Evolutionary conservation across 2,888 invertebrate species (phyloP).

Genomic region (Eugnorisma glareosa): DNA sequence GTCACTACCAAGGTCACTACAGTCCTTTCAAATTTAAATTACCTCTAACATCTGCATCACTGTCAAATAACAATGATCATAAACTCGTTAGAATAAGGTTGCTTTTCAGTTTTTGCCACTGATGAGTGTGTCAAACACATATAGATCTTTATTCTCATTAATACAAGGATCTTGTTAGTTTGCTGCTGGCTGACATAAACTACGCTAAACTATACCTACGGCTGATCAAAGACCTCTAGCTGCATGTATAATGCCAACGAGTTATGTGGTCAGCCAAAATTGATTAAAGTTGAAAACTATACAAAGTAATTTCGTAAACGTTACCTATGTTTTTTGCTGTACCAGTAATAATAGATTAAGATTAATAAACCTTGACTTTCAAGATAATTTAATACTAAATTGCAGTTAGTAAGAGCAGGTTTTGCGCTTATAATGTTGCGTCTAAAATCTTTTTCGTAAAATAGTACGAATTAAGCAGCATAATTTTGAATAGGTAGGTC

Average conservation of each 20-base stretch:
- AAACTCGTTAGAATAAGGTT: neutral
- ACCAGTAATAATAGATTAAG: slow-evolving; percentile 12
- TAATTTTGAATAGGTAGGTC: neutral
- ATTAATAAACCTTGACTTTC: slow-evolving; percentile 42
- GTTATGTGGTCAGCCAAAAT: slow-evolving; percentile 25
- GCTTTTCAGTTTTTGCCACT: too few relatives aligned
- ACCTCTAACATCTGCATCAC: neutral
- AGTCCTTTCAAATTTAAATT: neutral
- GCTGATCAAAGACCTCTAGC: slow-evolving; percentile 8
- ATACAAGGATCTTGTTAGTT: neutral
- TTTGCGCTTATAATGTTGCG: neutral
- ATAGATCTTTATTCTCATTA: neutral
- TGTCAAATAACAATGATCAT: neutral
- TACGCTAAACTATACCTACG: neutral
- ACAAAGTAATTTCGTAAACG: slow-evolving; percentile 29
- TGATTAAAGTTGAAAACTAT: slow-evolving; percentile 44
- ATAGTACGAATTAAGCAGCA: neutral
- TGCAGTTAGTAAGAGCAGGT: slow-evolving; percentile 2
- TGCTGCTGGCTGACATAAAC: neutral
- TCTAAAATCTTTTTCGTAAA: slow-evolving; percentile 16
- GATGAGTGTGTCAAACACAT: neutral
- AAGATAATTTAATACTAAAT: slow-evolving; percentile 30
- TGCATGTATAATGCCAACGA: slow-evolving; percentile 21
- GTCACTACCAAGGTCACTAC: neutral
- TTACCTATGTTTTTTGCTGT: slow-evolving; percentile 39